These are phyloP conservation scores for Callithrix jacchus DNA, from an alignment of 2,113 vertebrate genomes.

Conservation along the genomic window DNA sequence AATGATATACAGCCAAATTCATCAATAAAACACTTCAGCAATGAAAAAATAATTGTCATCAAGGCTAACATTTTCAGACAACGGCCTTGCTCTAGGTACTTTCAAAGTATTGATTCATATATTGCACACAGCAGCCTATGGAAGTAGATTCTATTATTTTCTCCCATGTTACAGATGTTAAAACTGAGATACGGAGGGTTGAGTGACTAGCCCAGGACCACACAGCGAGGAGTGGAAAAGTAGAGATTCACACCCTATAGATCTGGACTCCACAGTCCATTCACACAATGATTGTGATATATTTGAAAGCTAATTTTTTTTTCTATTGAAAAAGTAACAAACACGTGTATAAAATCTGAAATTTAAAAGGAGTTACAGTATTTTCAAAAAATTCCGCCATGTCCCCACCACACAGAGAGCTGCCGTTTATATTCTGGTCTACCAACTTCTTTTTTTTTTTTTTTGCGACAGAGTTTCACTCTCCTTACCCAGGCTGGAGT, in stretches of 20 bases:
- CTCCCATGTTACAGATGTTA: neutral
- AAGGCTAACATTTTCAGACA: neutral
- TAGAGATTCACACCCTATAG: neutral
- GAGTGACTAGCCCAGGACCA: neutral
- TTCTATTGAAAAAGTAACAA: neutral
- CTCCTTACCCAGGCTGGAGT: no score
- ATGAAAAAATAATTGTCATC: neutral
- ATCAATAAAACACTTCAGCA: neutral
- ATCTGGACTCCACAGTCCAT: neutral
- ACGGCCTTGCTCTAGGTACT: neutral
- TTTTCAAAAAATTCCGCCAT: neutral
- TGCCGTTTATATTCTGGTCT: neutral
- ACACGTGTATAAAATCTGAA: neutral
- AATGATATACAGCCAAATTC: neutral
- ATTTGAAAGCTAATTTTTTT: neutral
- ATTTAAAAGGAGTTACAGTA: neutral
- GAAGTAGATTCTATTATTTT: neutral
- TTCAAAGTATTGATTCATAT: neutral
- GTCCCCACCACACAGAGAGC: neutral
- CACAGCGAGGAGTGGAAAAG: neutral
- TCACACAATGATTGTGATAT: neutral
- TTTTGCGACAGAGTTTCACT: no score
- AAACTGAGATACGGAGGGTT: neutral
- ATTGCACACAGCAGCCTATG: rapidly evolving
- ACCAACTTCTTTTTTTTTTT: neutral